Conservation (phyloP, 2,113 vertebrate species). For the Zosterops borbonicus region DNA sequence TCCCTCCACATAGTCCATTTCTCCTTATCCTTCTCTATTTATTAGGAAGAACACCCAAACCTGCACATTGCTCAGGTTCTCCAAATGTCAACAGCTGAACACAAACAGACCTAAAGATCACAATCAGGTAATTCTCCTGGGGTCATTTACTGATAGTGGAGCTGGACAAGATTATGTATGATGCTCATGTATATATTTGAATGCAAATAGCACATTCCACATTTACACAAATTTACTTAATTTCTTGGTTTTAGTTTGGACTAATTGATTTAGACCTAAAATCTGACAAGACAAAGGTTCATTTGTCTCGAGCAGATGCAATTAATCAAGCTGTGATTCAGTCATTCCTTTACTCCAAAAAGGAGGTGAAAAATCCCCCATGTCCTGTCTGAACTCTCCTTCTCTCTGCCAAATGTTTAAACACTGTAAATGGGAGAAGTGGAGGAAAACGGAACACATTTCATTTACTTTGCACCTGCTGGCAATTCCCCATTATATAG, state of each 20-base stretch:
- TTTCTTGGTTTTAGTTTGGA: neutral
- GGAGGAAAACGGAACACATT: neutral
- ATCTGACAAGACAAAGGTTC: neutral
- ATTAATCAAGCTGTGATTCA: neutral
- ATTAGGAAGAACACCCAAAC: neutral
- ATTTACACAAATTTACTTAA: neutral
- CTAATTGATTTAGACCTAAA: neutral
- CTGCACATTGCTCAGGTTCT: neutral
- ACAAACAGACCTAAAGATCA: neutral
- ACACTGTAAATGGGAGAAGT: neutral
- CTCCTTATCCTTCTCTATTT: neutral
- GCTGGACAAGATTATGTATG: neutral
- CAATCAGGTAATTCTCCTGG: neutral
- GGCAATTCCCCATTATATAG: neutral
- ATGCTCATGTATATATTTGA: neutral
- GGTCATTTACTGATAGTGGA: neutral
- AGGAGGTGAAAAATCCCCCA: neutral
- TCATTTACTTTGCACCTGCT: neutral
- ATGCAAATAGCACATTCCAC: neutral
- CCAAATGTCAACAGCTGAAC: neutral
- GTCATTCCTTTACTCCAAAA: neutral
- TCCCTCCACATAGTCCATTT: neutral
- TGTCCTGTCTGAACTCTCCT: neutral
- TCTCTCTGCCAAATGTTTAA: neutral
- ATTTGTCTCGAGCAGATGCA: neutral